These are phyloP conservation scores for Loripinus fragilis DNA, from an alignment of 2,888 invertebrate species.

Conservation along the genomic window DNA sequence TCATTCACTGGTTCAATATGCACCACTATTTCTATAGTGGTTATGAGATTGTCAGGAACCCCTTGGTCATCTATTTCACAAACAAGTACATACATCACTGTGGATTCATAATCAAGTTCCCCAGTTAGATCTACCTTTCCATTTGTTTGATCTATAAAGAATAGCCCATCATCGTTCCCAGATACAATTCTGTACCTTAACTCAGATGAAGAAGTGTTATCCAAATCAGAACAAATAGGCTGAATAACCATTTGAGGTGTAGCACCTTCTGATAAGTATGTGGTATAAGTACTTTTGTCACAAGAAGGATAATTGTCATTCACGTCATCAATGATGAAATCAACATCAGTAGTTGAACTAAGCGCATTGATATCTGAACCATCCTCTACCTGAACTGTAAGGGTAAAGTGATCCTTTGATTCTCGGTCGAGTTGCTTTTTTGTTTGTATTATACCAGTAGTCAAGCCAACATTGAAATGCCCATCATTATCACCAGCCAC, in stretches of 20 bases:
- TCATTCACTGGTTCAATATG: slow-evolving; percentile 68
- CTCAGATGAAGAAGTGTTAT: slow-evolving; percentile 38
- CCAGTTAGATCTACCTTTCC: slow-evolving; percentile 59
- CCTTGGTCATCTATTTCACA: slow-evolving; percentile 67
- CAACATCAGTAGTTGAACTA: slow-evolving; percentile 51
- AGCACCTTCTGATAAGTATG: slow-evolving; percentile 66
- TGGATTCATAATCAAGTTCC: slow-evolving; percentile 70
- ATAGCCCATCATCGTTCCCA: slow-evolving; percentile 52
- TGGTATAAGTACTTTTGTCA: slow-evolving; percentile 56
- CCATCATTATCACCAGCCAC: slow-evolving; percentile 61
- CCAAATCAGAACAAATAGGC: slow-evolving; percentile 65
- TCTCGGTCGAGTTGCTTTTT: slow-evolving; percentile 64
- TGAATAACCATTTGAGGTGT: slow-evolving; percentile 51
- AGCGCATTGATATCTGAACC: slow-evolving; percentile 20
- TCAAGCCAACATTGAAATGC: slow-evolving; percentile 65
- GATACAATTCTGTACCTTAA: slow-evolving; percentile 44
- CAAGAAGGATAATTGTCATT: slow-evolving; percentile 78
- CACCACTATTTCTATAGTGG: slow-evolving; percentile 43
- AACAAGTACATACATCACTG: slow-evolving; percentile 52
- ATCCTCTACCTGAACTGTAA: slow-evolving; percentile 44
- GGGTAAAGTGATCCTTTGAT: slow-evolving; percentile 36
- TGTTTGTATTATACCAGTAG: slow-evolving; percentile 65
- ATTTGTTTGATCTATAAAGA: slow-evolving; percentile 52
- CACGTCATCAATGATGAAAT: slow-evolving; percentile 68
- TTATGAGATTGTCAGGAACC: slow-evolving; percentile 38